Percentiles rank a stretch among this genome's conserved stretches.
These are phyloP conservation scores for Nicator chloris DNA, from an alignment of 2,113 vertebrate species.

Conservation along the genomic window DNA sequence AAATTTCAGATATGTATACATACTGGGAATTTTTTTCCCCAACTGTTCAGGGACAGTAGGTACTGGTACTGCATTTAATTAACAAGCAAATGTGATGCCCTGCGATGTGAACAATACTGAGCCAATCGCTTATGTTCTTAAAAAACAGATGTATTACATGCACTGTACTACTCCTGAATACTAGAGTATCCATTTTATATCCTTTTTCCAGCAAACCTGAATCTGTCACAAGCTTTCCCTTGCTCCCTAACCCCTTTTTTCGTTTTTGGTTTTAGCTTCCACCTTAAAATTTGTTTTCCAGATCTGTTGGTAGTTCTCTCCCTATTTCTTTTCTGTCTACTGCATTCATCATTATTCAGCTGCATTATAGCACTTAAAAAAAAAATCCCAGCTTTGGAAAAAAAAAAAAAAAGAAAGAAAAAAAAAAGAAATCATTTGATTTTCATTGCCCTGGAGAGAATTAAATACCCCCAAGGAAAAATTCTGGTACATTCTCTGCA, in stretches of 20 bases:
- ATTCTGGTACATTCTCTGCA: slow-evolving; percentile 90
- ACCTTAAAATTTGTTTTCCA: slow-evolving; percentile 68
- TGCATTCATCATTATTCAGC: slow-evolving; percentile 90
- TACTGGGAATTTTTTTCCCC: slow-evolving; percentile 49
- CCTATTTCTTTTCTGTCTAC: slow-evolving; percentile 69
- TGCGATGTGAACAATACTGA: slow-evolving; percentile 70
- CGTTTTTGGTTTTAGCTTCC: slow-evolving; percentile 50
- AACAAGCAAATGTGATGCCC: slow-evolving; percentile 75
- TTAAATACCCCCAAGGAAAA: slow-evolving; percentile 92
- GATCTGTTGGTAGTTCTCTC: slow-evolving; percentile 48
- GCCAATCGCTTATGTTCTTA: slow-evolving; percentile 59
- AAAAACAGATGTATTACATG: slow-evolving; percentile 67
- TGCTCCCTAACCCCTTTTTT: not conserved
- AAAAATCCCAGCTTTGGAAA: slow-evolving; percentile 66
- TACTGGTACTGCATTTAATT: slow-evolving; percentile 74
- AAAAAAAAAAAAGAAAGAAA: slow-evolving; percentile 36
- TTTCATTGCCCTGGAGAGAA: slow-evolving; percentile 92
- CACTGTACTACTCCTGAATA: slow-evolving; percentile 37
- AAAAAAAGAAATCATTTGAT: slow-evolving; percentile 89
- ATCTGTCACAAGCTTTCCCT: slow-evolving; percentile 9
- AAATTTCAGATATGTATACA: slow-evolving; percentile 66
- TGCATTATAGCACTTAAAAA: slow-evolving; percentile 84
- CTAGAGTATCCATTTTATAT: slow-evolving; percentile 48
- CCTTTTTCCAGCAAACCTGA: slow-evolving; percentile 44
- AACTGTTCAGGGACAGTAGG: slow-evolving; percentile 68